Evolutionary conservation across 2,113 vertebrate genomes (phyloP).

Genomic region (Phaethon lepturus): DNA sequence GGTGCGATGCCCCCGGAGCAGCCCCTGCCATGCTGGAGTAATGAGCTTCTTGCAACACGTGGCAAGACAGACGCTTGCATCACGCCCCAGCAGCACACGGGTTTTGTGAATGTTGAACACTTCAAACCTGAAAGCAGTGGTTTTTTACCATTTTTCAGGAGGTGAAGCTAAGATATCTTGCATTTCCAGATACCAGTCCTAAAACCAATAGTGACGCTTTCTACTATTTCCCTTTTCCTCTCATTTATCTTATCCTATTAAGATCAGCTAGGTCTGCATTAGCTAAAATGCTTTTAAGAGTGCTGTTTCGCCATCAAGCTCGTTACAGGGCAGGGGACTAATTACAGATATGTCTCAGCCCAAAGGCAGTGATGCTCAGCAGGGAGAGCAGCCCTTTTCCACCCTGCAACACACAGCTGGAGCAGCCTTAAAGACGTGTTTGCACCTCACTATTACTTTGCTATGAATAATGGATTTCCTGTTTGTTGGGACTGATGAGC

Average conservation of each 20-base stretch:
- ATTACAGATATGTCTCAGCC: not conserved
- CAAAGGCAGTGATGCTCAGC: not conserved
- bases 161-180: not conserved
- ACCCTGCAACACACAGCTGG: accelerated
- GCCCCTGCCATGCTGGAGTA: accelerated
- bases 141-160: not conserved
- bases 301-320: not conserved
- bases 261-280: not conserved
- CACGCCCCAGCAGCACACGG: not conserved
- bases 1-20: not conserved
- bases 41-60: not conserved
- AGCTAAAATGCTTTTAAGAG: not conserved
- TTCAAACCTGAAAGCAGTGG: not conserved
- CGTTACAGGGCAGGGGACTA: not conserved
- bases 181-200: not conserved
- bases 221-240: not conserved
- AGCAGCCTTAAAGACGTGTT: accelerated
- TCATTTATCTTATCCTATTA: not conserved
- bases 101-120: not conserved
- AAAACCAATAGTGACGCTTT: not conserved
- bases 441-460: not conserved
- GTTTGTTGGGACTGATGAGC: not conserved
- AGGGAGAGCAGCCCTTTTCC: not conserved
- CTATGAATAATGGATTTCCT: constrained; percentile 3
- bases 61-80: not conserved